Evolutionary conservation across 2,797 vertebrate genomes (phyloP).

Genomic region (Myotis daubentonii): DNA sequence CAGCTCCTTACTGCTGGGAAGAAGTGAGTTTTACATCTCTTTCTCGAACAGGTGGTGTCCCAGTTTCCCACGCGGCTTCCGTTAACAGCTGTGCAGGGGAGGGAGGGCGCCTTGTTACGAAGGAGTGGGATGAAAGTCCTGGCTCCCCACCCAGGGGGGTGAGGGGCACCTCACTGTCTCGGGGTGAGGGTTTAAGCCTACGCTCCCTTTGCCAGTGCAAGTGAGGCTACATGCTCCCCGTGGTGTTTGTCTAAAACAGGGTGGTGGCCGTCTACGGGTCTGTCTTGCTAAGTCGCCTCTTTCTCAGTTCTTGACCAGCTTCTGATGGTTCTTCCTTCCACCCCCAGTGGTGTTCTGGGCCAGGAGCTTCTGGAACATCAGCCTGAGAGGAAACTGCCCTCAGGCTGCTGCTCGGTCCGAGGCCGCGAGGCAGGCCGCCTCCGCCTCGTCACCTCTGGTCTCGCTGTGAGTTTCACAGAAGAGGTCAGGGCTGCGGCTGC

Average conservation of each 20-base stretch:
- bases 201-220: neutral
- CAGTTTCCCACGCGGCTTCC: rapidly evolving
- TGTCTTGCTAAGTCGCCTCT: neutral
- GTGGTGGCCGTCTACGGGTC: neutral
- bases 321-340: neutral
- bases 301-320: neutral
- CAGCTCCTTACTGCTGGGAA: neutral
- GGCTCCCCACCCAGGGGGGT: neutral
- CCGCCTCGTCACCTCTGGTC: neutral
- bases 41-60: rapidly evolving
- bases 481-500: neutral
- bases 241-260: neutral
- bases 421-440: neutral
- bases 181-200: neutral
- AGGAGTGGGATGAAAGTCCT: neutral
- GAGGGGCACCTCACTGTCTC: rapidly evolving
- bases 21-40: neutral
- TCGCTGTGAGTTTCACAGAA: rapidly evolving
- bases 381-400: neutral
- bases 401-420: too few species aligned
- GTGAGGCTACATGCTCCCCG: neutral
- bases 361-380: neutral
- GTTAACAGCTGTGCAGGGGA: neutral
- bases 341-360: neutral
- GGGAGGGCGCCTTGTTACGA: too few species aligned